These are phyloP conservation scores for Orbicella faveolata DNA, from an alignment of 64 coral and sea anemone genomes.

Conservation along the genomic window DNA sequence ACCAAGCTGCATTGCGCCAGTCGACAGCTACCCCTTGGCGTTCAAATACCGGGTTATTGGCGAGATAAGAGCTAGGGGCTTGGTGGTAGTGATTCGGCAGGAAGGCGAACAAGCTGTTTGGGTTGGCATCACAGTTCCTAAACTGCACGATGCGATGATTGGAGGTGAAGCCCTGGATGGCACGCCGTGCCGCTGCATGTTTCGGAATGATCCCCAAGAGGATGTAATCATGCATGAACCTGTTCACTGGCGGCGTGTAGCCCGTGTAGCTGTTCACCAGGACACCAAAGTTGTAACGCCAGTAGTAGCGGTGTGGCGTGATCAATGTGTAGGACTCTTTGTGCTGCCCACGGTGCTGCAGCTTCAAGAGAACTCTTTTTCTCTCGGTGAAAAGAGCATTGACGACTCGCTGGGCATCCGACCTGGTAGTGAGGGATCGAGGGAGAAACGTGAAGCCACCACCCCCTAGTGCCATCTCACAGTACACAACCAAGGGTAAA, in stretches of 20 bases:
- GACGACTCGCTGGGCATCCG: background rate
- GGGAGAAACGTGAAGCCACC: constrained; percentile 66
- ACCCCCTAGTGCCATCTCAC: background rate
- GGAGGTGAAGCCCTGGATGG: constrained; percentile 41
- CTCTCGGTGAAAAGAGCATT: constrained; percentile 42
- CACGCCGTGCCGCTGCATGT: background rate
- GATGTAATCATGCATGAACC: constrained; percentile 40
- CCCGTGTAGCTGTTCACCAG: constrained; percentile 34
- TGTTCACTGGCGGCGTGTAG: constrained; percentile 30
- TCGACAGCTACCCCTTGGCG: constrained; percentile 39
- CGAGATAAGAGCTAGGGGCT: background rate
- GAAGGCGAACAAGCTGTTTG: constrained; percentile 69
- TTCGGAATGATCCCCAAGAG: constrained; percentile 45
- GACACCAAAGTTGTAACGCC: background rate
- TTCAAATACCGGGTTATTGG: background rate
- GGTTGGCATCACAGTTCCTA: constrained; percentile 57
- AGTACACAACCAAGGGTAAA: too few species aligned
- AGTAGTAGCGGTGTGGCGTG: background rate
- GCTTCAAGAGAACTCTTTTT: constrained; percentile 45
- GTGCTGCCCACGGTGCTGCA: constrained; percentile 3
- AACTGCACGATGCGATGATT: constrained; percentile 36
- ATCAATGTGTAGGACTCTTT: constrained; percentile 59
- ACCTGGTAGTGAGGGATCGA: background rate
- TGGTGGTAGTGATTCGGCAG: constrained; percentile 56
- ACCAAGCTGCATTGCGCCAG: constrained; percentile 26